These are phyloP conservation scores for Channallabes apus DNA, from an alignment of 2,797 vertebrate species.

Conservation along the genomic window DNA sequence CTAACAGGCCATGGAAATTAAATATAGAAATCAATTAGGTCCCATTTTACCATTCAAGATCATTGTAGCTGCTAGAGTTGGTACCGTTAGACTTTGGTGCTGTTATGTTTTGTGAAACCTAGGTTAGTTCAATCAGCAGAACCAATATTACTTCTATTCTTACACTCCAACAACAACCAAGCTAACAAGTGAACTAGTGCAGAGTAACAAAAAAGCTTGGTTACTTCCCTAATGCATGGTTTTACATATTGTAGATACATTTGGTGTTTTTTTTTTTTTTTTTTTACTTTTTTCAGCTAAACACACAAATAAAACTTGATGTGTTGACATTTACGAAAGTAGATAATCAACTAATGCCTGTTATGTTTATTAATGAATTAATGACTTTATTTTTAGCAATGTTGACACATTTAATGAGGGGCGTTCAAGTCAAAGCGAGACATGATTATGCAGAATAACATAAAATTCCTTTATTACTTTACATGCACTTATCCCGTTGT, in stretches of 20 bases:
- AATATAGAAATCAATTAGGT: conserved; percentile 7
- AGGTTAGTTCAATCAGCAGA: too few relatives aligned
- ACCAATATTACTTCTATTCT: neutral
- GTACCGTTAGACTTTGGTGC: neutral
- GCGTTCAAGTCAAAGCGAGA: too few relatives aligned
- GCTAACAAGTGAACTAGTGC: too few relatives aligned
- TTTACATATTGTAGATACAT: neutral
- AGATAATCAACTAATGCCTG: neutral
- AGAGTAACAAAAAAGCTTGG: neutral
- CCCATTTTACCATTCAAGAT: neutral
- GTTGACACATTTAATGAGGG: neutral
- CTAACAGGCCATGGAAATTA: neutral
- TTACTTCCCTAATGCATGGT: neutral
- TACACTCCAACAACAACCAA: neutral
- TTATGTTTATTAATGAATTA: neutral
- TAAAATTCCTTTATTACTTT: too few relatives aligned
- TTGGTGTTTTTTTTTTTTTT: neutral
- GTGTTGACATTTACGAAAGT: neutral
- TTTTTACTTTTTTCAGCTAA: neutral
- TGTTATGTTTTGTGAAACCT: neutral
- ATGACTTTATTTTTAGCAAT: neutral
- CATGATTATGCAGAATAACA: too few relatives aligned
- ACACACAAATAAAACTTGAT: neutral
- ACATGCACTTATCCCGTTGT: too few relatives aligned
- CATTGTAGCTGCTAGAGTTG: neutral